A percentile compares a stretch with the other conserved stretches of the same genome.
Conservation (phyloP, 2,888 invertebrate species). For the Homarus gammarus region DNA sequence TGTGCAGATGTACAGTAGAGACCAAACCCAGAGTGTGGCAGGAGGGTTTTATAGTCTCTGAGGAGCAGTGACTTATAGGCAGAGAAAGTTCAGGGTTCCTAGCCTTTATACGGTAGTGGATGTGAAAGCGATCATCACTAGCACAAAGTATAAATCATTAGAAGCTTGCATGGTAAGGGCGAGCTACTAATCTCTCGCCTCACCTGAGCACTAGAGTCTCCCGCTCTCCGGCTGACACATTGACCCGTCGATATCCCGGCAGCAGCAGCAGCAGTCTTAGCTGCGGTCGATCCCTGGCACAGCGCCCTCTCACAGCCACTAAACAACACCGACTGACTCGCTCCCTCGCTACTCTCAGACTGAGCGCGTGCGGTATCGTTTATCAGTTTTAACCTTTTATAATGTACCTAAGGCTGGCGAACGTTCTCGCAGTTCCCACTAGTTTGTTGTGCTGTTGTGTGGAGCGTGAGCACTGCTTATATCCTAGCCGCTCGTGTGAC, state of each 20-base stretch:
- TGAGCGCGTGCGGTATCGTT: background rate
- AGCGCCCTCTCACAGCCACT: slow-evolving; percentile 18
- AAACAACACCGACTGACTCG: slow-evolving; percentile 21
- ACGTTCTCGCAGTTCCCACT: background rate
- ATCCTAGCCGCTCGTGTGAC: background rate
- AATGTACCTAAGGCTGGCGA: background rate
- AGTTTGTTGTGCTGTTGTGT: too few species aligned
- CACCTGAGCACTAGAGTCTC: slow-evolving; percentile 13
- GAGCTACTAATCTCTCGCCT: background rate
- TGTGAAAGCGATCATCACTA: background rate
- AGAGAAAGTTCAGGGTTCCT: slow-evolving; percentile 7
- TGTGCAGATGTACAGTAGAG: background rate
- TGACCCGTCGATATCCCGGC: slow-evolving; percentile 36
- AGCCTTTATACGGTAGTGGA: background rate
- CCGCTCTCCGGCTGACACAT: background rate
- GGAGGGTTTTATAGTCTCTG: background rate
- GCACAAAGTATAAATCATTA: background rate
- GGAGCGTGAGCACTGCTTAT: background rate
- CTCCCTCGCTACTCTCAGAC: background rate
- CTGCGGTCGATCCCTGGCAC: background rate
- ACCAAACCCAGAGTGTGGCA: background rate
- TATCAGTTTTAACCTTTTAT: background rate
- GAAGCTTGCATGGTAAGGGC: background rate
- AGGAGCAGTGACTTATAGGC: background rate
- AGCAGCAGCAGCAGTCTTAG: slow-evolving; percentile 8